phyloP scores from a whole-genome alignment of 2,888 invertebrate species.

The Nomada flava region DNA sequence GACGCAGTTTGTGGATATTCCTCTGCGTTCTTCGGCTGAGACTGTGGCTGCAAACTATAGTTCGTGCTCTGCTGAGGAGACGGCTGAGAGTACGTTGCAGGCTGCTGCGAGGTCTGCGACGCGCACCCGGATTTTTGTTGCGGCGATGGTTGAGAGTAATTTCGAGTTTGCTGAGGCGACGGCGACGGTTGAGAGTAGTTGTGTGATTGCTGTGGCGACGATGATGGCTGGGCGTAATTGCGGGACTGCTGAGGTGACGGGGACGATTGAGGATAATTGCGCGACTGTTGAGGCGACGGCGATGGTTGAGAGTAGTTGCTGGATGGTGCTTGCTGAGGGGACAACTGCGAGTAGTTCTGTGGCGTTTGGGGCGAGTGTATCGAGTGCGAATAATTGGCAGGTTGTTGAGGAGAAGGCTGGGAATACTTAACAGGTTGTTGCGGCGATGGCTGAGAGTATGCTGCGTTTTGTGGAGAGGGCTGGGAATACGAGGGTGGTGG shows the following conservation, averaged over 20 bases:
- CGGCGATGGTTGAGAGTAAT: conserved; percentile 74
- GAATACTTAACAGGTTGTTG: conserved; percentile 83
- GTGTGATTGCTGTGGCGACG: conserved; percentile 81
- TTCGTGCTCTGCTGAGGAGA: conserved; percentile 83
- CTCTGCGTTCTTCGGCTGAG: conserved; percentile 65
- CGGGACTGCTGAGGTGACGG: conserved; percentile 82
- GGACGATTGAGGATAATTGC: conserved; percentile 73
- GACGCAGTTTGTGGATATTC: conserved; percentile 65
- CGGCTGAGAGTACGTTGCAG: conserved; percentile 69
- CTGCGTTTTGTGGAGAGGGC: conserved; percentile 69
- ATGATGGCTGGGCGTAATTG: conserved; percentile 74
- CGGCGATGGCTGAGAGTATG: conserved; percentile 75
- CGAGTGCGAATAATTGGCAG: conserved; percentile 77
- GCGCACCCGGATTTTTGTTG: conserved; percentile 82
- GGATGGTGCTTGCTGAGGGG: conserved; percentile 82
- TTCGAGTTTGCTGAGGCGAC: conserved; percentile 71
- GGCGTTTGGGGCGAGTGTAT: conserved; percentile 79
- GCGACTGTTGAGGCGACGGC: conserved; percentile 77
- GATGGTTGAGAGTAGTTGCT: conserved; percentile 75
- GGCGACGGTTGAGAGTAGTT: conserved; percentile 76
- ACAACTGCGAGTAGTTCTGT: conserved; percentile 84
- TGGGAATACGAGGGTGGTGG: conserved; percentile 84
- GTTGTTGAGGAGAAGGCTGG: conserved; percentile 81
- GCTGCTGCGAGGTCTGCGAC: conserved; percentile 62
- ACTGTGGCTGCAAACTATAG: conserved; percentile 70